Percentiles rank a stretch among this genome's conserved stretches.
Conservation (phyloP, 2,113 vertebrate species). For the Melanocharis versteri region DNA sequence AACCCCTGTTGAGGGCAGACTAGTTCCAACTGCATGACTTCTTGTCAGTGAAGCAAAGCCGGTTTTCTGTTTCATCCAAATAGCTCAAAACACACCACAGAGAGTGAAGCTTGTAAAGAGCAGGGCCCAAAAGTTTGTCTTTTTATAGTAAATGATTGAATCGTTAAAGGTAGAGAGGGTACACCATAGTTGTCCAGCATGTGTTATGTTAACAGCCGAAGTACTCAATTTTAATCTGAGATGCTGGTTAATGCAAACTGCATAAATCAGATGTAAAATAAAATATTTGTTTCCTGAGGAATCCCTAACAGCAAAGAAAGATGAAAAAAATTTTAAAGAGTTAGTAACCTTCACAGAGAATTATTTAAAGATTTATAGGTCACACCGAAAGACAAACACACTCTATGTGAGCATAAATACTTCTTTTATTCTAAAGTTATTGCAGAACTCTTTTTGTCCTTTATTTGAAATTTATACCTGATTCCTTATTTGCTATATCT, state of each 20-base stretch:
- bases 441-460: background rate
- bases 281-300: background rate
- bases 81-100: background rate
- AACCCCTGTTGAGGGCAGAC: constrained; percentile 5
- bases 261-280: background rate
- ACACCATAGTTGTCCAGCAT: background rate
- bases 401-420: background rate
- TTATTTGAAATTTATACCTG: background rate
- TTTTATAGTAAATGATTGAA: background rate
- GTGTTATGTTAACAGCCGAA: background rate
- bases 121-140: background rate
- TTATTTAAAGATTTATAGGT: background rate
- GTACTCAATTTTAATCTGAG: background rate
- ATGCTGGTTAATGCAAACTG: background rate
- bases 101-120: background rate
- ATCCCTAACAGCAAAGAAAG: background rate
- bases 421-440: background rate
- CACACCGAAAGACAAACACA: background rate
- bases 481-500: background rate
- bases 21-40: background rate
- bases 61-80: background rate
- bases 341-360: background rate
- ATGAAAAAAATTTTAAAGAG: background rate
- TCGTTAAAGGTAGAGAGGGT: background rate
- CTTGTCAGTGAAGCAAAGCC: background rate